Evolutionary conservation across 2,113 vertebrate species (phyloP).

Genomic region (Dermatemys mawii): DNA sequence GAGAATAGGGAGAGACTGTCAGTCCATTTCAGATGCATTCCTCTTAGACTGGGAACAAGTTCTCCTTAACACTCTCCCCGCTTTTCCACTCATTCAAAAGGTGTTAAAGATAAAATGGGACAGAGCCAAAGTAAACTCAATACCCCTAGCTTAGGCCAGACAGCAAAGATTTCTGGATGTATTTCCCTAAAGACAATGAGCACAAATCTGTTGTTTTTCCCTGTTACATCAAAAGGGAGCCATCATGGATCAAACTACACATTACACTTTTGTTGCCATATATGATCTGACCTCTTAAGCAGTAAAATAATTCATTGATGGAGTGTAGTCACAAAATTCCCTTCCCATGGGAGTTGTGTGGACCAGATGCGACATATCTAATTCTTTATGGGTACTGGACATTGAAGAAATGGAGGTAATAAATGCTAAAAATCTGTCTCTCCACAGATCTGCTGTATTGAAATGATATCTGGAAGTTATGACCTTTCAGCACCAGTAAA

Average conservation of each 20-base stretch:
- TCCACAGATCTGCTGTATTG: background rate
- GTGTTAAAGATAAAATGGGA: background rate
- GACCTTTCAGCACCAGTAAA: too few species aligned
- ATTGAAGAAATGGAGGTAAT: background rate
- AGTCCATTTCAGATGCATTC: too few species aligned
- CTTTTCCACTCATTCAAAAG: background rate
- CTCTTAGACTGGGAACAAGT: too few species aligned
- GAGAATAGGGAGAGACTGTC: too few species aligned
- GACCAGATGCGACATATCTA: constrained; percentile 9
- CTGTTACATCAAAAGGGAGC: constrained; percentile 28
- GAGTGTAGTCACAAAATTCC: background rate
- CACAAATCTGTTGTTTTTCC: constrained; percentile 14
- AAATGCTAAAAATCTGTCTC: constrained; percentile 5
- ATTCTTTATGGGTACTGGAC: background rate
- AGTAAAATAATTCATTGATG: background rate
- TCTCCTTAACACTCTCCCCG: too few species aligned
- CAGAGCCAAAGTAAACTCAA: too few species aligned
- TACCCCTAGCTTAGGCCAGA: too few species aligned
- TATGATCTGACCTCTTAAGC: constrained; percentile 4
- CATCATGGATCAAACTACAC: background rate
- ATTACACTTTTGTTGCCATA: constrained; percentile 11
- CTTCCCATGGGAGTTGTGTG: background rate
- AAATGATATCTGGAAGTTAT: background rate
- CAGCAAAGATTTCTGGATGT: too few species aligned
- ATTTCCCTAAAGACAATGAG: too few species aligned